phyloP scores from a whole-genome alignment of 2,113 vertebrate species.

The Petrocephalus zakoni region DNA sequence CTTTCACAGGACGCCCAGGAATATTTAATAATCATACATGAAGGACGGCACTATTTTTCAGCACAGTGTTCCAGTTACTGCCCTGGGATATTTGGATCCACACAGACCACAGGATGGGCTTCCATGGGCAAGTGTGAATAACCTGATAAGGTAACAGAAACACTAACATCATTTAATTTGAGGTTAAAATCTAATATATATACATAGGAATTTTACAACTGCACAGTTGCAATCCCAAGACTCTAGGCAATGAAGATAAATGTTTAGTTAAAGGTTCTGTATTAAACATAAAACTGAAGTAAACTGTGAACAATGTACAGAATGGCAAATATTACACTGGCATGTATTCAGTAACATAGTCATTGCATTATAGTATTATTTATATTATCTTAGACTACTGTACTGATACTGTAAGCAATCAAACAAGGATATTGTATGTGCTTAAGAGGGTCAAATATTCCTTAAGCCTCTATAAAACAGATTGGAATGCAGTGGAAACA shows the following conservation, averaged over 20 bases:
- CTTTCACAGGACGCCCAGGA: not conserved
- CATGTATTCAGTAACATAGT: not conserved
- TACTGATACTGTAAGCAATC: not conserved
- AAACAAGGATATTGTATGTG: not conserved
- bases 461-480: not conserved
- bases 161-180: too few relatives aligned
- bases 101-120: not conserved
- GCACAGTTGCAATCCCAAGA: not conserved
- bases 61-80: not conserved
- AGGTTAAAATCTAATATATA: too few relatives aligned
- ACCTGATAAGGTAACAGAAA: too few relatives aligned
- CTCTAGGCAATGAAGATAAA: not conserved
- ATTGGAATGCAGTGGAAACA: not conserved
- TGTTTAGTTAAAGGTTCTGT: not conserved
- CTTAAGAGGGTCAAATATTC: not conserved
- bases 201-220: not conserved
- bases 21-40: not conserved
- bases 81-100: not conserved
- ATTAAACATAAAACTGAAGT: not conserved
- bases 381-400: not conserved
- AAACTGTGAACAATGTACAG: not conserved
- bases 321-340: not conserved
- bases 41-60: not conserved
- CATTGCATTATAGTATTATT: not conserved
- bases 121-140: too few relatives aligned